Base-by-base conservation (phyloP, 2,888 invertebrate genomes). In the Leptinotarsa rubiginosa region DNA sequence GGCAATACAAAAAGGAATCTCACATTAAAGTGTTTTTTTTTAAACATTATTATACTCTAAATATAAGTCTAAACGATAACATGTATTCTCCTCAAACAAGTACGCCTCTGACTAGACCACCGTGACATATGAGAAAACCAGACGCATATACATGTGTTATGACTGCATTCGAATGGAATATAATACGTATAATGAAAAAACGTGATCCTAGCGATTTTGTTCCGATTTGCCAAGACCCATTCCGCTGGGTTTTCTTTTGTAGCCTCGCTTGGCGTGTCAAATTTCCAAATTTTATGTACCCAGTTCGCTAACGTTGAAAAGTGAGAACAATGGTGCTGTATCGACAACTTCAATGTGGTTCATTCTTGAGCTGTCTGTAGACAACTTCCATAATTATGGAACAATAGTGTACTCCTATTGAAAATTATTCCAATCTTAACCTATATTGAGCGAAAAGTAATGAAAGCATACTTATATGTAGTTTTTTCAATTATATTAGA, bases 161-260 rank as follows among this genome's bases (percentile, higher is more conserved):
- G 41, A 18, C 56, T 15, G 56, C 56, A 56, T 56, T 41, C 41
- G 41, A 62, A 62, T 62, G 62, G 68, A 54, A 75, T 75, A 75
- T 73, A 65, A 74, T 74, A 52, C 75, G 56, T 65, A 73, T 79
- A 80, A 79, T 80, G 79, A 76, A 78, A 80, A 77, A 79, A 81
- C 81, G 81, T 81, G 81, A 74, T 73, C 73, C 65, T 73, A 77
- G 76, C 78, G 77, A 77, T 78, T 72, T 71, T 67, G 56, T 72
- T 54, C 73, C 73, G 75, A 79, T 76, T 77, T 72, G 71, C 74
- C 47, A 62, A 72, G 70, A 72, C 73, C 66, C 72, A 79, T 78
- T 78, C 77, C 78, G 78, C 77, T 78, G 77, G 77, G 78, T 78
- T 79, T 76, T 77, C 76, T 76, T 41, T 78, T 75, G 75, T 75